Base-by-base conservation (phyloP, 2,113 vertebrate species). In the Polyodon spathula region DNA sequence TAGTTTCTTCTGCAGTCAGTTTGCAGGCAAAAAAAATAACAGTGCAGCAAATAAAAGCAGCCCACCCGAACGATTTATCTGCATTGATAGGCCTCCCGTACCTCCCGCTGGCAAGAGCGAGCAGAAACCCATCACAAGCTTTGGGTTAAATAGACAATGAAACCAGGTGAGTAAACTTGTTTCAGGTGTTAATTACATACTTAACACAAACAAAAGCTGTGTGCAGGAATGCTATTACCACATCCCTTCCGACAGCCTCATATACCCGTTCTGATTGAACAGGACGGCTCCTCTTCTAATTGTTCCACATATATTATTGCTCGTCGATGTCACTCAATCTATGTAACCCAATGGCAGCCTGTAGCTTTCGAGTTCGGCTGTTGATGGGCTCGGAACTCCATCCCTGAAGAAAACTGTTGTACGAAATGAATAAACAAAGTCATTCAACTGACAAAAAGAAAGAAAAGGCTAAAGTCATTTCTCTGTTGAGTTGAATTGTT, bases 111-210 rank as follows among this genome's bases (percentile, higher is more conserved):
- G 70, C 84, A 69, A 63, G 70, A 60, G 66, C 67, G 69, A 68
- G 71, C 65, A 68, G 67, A 56, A 62, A 27, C 79, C 81, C 77
- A 81, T 80, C 83, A 73, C 71, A 67, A 81, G 78, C 75, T 75
- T 67, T 67, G 70, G 83, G 82, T 86, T 84, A 88, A 86, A 86
- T 81, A 88, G 79, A 85, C 84, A 84, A 87, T 87, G 84, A 86
- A 76, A 68, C 81, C 82, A 87, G 84, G 86, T 86, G 85, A 86
- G 85, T 86, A 74, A 85, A 88, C 85, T 82, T 84, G 83, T 85
- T 88, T 84, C 75, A 81, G 27, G 84, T 86, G 84, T 84, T 87
- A 88, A 88, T 88, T 81, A 84, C 85, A 80, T 77, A 83, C 86
- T 86, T 84, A 83, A 83, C 78, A 78, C 78, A 87, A 86, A 88